Evolutionary conservation across 2,797 vertebrate species (phyloP).

Genomic region (Thalassophryne amazonica): DNA sequence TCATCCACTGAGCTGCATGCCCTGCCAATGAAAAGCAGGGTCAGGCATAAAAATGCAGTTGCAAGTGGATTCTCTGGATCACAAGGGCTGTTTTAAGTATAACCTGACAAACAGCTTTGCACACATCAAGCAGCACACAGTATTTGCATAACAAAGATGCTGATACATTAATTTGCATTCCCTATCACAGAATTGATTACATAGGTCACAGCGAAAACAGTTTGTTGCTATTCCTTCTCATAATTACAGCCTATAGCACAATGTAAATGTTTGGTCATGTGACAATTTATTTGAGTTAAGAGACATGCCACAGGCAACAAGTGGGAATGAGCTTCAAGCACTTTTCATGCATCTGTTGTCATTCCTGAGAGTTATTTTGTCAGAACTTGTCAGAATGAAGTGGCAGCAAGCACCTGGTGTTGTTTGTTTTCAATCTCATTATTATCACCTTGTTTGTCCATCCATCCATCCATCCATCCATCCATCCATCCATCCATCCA

Average conservation of each 20-base stretch:
- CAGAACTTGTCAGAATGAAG: conserved; percentile 22
- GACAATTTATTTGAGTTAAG: conserved; percentile 40
- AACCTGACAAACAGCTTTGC: too few relatives aligned
- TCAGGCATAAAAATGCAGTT: too few relatives aligned
- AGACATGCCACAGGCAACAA: conserved; percentile 24
- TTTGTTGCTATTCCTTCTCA: conserved; percentile 9
- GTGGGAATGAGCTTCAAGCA: conserved; percentile 6
- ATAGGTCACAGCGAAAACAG: conserved; percentile 6
- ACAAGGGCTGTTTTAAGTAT: too few relatives aligned
- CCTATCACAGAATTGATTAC: neutral
- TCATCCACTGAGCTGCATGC: too few relatives aligned
- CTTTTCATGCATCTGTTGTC: conserved; percentile 37
- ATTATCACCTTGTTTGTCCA: neutral
- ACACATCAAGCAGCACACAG: too few relatives aligned
- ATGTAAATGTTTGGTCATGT: conserved; percentile 28
- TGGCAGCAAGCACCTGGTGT: conserved; percentile 34
- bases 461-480: too few relatives aligned
- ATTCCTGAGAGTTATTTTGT: conserved; percentile 36
- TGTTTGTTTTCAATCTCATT: conserved; percentile 2
- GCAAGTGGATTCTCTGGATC: too few relatives aligned
- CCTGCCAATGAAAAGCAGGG: too few relatives aligned
- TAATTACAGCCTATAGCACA: conserved; percentile 35
- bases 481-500: too few relatives aligned
- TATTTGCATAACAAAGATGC: too few relatives aligned
- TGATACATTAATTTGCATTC: conserved; percentile 5